Evolutionary conservation across 2,113 vertebrate species (phyloP).

Genomic region (Brienomyrus brachyistius): DNA sequence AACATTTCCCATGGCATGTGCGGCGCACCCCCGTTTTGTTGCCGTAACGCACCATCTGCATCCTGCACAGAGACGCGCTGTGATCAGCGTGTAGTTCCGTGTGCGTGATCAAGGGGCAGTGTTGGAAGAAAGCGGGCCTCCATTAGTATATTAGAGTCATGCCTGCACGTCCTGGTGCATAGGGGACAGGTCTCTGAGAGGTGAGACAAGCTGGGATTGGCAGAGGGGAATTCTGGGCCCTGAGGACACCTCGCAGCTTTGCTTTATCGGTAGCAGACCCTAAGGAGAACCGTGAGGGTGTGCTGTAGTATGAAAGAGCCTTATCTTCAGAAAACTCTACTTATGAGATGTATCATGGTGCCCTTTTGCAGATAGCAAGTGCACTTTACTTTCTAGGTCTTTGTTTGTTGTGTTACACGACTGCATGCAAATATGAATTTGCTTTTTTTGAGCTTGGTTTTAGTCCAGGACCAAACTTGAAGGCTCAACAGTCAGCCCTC

Average conservation of each 20-base stretch:
- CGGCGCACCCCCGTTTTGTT: background rate
- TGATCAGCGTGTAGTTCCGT: background rate
- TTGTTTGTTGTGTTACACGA: background rate
- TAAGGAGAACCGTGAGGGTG: background rate
- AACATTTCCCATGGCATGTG: background rate
- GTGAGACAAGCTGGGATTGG: background rate
- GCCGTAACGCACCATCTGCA: background rate
- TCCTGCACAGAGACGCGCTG: background rate
- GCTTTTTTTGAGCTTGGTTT: background rate
- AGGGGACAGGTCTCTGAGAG: background rate
- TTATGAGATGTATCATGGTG: background rate
- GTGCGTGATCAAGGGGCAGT: background rate
- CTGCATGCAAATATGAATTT: background rate
- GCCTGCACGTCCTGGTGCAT: background rate
- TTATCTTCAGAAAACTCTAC: background rate
- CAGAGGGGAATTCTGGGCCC: background rate
- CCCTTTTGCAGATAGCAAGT: background rate
- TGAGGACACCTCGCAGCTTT: background rate
- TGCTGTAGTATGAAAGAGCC: background rate
- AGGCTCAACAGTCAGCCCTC: background rate
- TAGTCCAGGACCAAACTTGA: background rate
- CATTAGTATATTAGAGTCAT: background rate
- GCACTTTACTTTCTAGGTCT: background rate
- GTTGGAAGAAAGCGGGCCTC: background rate
- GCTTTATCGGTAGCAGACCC: background rate